These are phyloP conservation scores for Heterocephalus glaber DNA, from an alignment of 2,113 vertebrate genomes.

Conservation along the genomic window DNA sequence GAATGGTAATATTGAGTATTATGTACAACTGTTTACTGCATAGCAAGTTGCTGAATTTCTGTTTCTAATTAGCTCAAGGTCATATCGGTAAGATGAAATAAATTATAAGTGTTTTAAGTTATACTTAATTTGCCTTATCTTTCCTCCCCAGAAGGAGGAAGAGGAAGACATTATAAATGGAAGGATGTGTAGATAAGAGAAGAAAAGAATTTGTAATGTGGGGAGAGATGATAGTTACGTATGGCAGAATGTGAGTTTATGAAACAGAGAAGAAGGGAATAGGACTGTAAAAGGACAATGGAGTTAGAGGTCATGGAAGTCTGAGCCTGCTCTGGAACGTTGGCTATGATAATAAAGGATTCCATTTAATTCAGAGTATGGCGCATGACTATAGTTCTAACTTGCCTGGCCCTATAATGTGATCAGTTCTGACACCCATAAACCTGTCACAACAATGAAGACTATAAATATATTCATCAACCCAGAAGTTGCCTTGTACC, in stretches of 20 bases:
- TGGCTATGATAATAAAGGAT: too few relatives aligned
- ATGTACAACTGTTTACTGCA: not conserved
- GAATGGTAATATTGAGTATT: not conserved
- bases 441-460: not conserved
- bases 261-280: not conserved
- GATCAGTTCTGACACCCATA: not conserved
- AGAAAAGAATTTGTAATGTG: not conserved
- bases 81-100: not conserved
- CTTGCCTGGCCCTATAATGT: too few relatives aligned
- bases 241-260: not conserved
- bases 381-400: too few relatives aligned
- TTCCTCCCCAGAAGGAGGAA: not conserved
- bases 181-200: not conserved
- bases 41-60: not conserved
- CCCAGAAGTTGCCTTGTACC: not conserved
- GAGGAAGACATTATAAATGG: not conserved
- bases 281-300: not conserved
- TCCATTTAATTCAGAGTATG: too few relatives aligned
- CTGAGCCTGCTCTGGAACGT: too few relatives aligned
- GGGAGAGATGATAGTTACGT: not conserved
- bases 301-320: not conserved
- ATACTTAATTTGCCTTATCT: not conserved
- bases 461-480: not conserved
- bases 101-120: not conserved
- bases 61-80: not conserved